Evolutionary conservation across 2,888 invertebrate genomes (phyloP).

Genomic region (Boloria selene): DNA sequence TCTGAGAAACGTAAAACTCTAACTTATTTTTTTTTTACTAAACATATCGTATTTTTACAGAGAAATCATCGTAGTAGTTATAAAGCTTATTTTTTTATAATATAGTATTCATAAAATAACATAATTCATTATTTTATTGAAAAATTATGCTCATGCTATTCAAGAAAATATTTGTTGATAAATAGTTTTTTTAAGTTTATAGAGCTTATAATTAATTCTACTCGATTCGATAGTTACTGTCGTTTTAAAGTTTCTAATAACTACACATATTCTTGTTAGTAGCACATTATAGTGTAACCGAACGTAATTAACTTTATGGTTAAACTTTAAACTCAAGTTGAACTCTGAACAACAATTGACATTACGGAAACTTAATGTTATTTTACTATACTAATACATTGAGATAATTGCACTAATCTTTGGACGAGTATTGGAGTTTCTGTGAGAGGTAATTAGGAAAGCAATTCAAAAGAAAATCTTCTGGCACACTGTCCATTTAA

Average conservation of each 20-base stretch:
- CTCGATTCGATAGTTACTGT: not conserved
- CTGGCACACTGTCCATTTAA: too few relatives aligned
- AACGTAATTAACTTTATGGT: conserved; percentile 26
- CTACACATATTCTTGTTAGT: not conserved
- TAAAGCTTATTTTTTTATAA: too few relatives aligned
- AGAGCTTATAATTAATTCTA: not conserved
- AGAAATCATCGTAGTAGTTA: too few relatives aligned
- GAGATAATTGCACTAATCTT: conserved; percentile 11
- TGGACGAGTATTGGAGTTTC: not conserved
- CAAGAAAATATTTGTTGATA: too few relatives aligned
- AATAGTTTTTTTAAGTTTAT: too few relatives aligned
- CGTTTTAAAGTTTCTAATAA: not conserved
- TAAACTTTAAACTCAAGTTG: conserved; percentile 21
- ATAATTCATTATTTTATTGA: too few relatives aligned
- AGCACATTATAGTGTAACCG: conserved; percentile 13
- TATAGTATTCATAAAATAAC: too few relatives aligned
- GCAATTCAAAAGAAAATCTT: too few relatives aligned
- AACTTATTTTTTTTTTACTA: too few relatives aligned
- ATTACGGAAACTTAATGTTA: conserved; percentile 16
- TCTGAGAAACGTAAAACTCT: too few relatives aligned
- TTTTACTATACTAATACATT: conserved; percentile 12
- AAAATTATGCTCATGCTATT: too few relatives aligned
- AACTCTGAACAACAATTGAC: conserved; percentile 24
- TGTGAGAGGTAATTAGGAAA: not conserved
- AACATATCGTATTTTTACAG: too few relatives aligned